Base-by-base conservation (phyloP, 2,797 vertebrate genomes). In the Sciaenops ocellatus region DNA sequence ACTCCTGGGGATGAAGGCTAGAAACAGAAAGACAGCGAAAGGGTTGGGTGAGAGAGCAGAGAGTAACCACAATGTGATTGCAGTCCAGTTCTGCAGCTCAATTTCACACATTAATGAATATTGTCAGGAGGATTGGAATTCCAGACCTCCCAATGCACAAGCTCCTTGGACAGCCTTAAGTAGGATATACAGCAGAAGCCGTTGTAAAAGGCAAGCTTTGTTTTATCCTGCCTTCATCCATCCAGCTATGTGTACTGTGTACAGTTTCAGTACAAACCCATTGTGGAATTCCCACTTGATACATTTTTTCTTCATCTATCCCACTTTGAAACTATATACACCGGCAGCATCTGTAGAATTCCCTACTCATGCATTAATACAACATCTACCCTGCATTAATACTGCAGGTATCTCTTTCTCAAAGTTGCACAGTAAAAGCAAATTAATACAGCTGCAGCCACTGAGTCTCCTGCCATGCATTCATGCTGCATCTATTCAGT, bases 31-130 rank as follows among this genome's bases (percentile, higher is more conserved):
- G 22, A 44, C 59, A 52, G 46, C 54, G 55, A 5, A n/a, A 1
- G n/a, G n/a, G 38, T 1, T 4, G 74, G 20, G 30, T 16, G 24
- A 42, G 64, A 52, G 50, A 64, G 70, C 17, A 61, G 38, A 75
- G 62, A 73, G 50, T n/a, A 57, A 69, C 54, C 51, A 66, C 41
- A 34, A 30, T 73, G 87, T 76, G 77, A 84, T 85, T 71, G 68
- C n/a, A 18, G 54, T 2, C 56, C 13, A 17, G 44, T 69, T 47
- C 65, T 71, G 66, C 70, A 42, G 82, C 73, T 85, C 70, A 64
- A 65, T 89, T 90, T 89, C 83, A 82, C 80, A 85, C 67, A 76
- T 76, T 84, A 76, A 87, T 86, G 79, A 86, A 66, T 68, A 66
- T 66, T 44, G 66, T 69, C 76, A 82, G 51, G 74, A 76, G 78